phyloP scores from a whole-genome alignment of 2,797 vertebrate genomes.

The Danio tinwini region DNA sequence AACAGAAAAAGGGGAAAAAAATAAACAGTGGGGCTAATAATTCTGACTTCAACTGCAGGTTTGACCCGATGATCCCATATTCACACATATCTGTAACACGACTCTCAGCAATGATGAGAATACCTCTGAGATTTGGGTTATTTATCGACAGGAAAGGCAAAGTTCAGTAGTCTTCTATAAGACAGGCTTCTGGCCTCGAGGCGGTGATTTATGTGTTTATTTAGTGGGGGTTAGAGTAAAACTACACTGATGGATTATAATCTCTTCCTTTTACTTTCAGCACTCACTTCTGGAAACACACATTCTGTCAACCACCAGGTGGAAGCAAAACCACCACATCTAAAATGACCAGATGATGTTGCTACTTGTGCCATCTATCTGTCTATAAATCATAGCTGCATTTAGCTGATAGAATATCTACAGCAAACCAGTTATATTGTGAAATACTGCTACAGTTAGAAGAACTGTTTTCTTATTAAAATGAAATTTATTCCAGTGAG shows the following conservation, averaged over 20 bases:
- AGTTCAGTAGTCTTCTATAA: constrained; percentile 31
- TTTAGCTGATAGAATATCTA: neutral
- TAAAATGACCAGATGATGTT: neutral
- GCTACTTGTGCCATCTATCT: neutral
- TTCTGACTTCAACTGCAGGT: neutral
- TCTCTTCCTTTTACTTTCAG: constrained; percentile 11
- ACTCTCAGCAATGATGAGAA: neutral
- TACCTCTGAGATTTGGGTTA: constrained; percentile 34
- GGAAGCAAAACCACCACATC: constrained; percentile 36
- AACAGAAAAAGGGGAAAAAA: too few species aligned
- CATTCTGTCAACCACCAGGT: constrained; percentile 40
- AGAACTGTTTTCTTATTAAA: neutral
- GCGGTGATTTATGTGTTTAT: constrained; percentile 46
- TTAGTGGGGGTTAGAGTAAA: constrained; percentile 21
- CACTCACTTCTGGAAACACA: neutral
- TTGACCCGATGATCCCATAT: constrained; percentile 24
- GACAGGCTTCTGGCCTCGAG: constrained; percentile 16
- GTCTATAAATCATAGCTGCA: neutral
- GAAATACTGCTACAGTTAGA: neutral
- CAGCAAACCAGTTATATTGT: neutral
- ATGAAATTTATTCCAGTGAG: neutral
- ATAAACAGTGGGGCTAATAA: too few species aligned
- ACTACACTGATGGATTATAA: constrained; percentile 44
- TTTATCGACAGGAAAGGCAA: constrained; percentile 33
- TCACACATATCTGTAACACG: constrained; percentile 15